A percentile compares a stretch with the other conserved stretches of the same genome.
phyloP scores from a whole-genome alignment of 2,113 vertebrate species.

The Catharus minimus region DNA sequence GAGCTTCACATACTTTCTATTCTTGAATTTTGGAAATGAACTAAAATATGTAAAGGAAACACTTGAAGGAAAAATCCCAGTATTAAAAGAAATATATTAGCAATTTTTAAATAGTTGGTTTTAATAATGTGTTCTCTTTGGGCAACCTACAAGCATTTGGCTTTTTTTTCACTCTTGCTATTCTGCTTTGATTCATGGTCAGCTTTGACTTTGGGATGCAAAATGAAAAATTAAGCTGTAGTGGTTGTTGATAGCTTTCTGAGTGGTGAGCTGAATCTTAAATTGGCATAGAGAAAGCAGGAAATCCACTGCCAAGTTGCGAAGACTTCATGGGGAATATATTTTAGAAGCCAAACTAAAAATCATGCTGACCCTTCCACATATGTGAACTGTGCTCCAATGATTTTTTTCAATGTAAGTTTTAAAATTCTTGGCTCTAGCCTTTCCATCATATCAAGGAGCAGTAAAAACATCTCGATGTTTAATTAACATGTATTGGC shows the following conservation, averaged over 20 bases:
- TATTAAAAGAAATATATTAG: background rate
- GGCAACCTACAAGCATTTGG: background rate
- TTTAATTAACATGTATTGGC: background rate
- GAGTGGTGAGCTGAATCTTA: background rate
- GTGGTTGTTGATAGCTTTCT: background rate
- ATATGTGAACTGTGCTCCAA: background rate
- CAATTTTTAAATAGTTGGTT: background rate
- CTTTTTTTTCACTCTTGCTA: background rate
- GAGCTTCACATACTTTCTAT: background rate
- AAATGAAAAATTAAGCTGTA: background rate
- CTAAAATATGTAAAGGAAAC: background rate
- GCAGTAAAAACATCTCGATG: background rate
- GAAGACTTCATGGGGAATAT: background rate
- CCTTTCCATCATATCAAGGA: background rate
- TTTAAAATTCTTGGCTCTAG: constrained; percentile 24
- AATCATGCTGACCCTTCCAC: background rate
- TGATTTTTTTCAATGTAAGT: background rate
- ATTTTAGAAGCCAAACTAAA: background rate
- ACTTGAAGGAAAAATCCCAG: background rate
- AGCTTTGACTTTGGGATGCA: background rate
- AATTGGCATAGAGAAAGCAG: background rate
- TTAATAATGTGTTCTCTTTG: background rate
- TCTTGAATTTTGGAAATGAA: background rate
- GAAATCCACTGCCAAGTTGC: background rate
- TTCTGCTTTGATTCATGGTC: background rate